Conservation (phyloP, 2,797 vertebrate species). For the Parauchenoglanis ngamensis region DNA sequence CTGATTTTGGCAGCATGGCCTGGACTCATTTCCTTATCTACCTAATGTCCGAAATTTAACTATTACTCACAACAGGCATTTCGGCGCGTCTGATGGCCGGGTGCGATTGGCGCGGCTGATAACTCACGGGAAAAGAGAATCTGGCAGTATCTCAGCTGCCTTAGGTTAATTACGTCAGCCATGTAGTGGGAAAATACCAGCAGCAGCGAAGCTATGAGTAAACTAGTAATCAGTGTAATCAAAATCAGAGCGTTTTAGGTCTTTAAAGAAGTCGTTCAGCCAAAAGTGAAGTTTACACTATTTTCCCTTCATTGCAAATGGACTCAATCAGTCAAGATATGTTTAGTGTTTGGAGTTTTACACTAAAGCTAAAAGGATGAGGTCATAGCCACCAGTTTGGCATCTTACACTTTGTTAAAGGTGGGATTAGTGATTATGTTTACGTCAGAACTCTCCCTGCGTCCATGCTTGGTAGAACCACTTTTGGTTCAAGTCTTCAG, state of each 20-base stretch:
- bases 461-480: neutral
- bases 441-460: neutral
- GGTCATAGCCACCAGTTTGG: neutral
- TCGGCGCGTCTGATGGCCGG: slow-evolving; percentile 33
- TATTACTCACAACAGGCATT: slow-evolving; percentile 84
- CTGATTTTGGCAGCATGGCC: slow-evolving; percentile 55
- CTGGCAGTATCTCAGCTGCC: slow-evolving; percentile 29
- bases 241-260: neutral
- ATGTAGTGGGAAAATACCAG: slow-evolving; percentile 45
- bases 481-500: neutral
- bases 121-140: slow-evolving; percentile 83
- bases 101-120: slow-evolving; percentile 78
- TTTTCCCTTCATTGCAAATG: neutral
- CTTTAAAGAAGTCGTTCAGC: slow-evolving; percentile 12
- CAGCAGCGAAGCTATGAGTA: slow-evolving; percentile 15
- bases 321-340: neutral
- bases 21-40: slow-evolving; percentile 79
- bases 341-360: neutral
- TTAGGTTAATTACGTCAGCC: slow-evolving; percentile 47
- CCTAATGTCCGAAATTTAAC: slow-evolving; percentile 83
- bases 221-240: slow-evolving; percentile 20
- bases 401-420: neutral
- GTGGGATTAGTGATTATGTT: neutral
- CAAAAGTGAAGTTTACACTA: slow-evolving; percentile 1
- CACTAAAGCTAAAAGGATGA: neutral